Percentiles rank a stretch among this genome's conserved stretches.
Evolutionary conservation across 53 echinoderm and acorn worm genomes (phyloP).

Genomic region (Luidia sarsii): DNA sequence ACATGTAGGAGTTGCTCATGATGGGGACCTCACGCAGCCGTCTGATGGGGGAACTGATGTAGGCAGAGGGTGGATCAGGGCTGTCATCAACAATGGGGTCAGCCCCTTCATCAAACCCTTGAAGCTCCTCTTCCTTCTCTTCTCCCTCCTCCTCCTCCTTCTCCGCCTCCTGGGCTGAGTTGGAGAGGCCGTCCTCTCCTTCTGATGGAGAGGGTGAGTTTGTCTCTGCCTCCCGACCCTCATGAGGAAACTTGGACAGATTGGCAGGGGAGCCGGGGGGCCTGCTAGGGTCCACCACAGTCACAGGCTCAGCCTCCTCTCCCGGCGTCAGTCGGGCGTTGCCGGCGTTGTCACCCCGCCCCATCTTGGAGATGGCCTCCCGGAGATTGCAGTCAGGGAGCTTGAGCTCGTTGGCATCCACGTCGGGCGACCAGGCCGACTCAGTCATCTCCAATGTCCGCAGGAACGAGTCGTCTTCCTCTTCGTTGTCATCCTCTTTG

Average conservation of each 20-base stretch:
- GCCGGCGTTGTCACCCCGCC: no score
- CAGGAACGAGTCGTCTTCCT: conserved; percentile 28
- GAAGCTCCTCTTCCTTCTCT: conserved; percentile 53
- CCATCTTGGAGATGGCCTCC: conserved; percentile 16
- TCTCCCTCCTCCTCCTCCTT: conserved; percentile 65
- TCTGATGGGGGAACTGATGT: conserved; percentile 84
- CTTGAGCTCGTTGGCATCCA: conserved; percentile 13
- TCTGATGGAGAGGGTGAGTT: neutral
- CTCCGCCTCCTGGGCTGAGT: conserved; percentile 46
- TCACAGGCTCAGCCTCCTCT: conserved; percentile 54
- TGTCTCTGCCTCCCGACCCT: neutral
- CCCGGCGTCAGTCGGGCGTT: neutral
- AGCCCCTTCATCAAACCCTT: conserved; percentile 66
- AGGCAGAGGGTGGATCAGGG: conserved; percentile 66
- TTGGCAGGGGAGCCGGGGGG: conserved; percentile 60
- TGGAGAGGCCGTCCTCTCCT: neutral
- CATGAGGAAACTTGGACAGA: conserved; percentile 15
- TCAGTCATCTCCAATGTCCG: conserved; percentile 41
- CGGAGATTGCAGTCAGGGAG: conserved; percentile 3
- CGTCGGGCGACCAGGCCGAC: conserved; percentile 20
- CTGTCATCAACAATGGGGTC: conserved; percentile 39
- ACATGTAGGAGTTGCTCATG: conserved; percentile 94
- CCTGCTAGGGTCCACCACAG: conserved; percentile 77
- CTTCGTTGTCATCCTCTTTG: neutral
- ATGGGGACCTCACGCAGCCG: conserved; percentile 85